Conservation (phyloP, 2,113 vertebrate species). For the Hippocampus zosterae region DNA sequence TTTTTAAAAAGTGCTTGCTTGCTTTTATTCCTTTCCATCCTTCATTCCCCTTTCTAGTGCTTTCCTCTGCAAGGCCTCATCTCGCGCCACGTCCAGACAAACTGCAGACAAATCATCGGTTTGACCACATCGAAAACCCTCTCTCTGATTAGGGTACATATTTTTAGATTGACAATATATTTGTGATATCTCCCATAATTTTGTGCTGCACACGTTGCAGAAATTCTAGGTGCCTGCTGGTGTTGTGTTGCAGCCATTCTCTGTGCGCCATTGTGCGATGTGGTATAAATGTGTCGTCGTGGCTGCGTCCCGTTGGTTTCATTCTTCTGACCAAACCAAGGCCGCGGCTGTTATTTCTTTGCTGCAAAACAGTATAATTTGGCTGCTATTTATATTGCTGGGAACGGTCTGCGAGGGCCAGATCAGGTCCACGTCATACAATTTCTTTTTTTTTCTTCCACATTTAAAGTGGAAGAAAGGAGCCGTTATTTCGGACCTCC, state of each 20-base stretch:
- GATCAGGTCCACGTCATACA: slow-evolving; percentile 39
- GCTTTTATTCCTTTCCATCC: background rate
- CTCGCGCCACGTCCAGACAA: background rate
- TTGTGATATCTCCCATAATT: slow-evolving; percentile 13
- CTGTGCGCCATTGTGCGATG: slow-evolving; percentile 45
- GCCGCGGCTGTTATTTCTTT: slow-evolving; percentile 53
- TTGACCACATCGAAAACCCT: slow-evolving; percentile 2
- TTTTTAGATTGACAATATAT: slow-evolving; percentile 25
- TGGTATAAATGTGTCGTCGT: slow-evolving; percentile 40
- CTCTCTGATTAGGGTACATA: slow-evolving; percentile 7
- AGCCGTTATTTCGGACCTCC: background rate
- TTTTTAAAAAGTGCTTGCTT: slow-evolving; percentile 14
- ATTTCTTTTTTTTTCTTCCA: slow-evolving; percentile 17
- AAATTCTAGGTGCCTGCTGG: slow-evolving; percentile 28
- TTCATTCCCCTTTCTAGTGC: slow-evolving; percentile 6
- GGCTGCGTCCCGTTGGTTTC: slow-evolving; percentile 39
- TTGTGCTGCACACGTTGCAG: slow-evolving; percentile 25
- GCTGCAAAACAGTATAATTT: slow-evolving; percentile 73
- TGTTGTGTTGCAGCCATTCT: slow-evolving; percentile 21
- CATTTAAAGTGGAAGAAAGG: slow-evolving; percentile 27
- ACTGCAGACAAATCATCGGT: slow-evolving; percentile 13
- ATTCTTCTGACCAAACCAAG: slow-evolving; percentile 64
- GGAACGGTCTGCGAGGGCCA: slow-evolving; percentile 49
- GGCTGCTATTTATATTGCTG: slow-evolving; percentile 71
- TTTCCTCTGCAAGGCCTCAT: slow-evolving; percentile 14